These are phyloP conservation scores for Drosophila fungiperda DNA, from an alignment of 2,888 invertebrate species.

Conservation along the genomic window DNA sequence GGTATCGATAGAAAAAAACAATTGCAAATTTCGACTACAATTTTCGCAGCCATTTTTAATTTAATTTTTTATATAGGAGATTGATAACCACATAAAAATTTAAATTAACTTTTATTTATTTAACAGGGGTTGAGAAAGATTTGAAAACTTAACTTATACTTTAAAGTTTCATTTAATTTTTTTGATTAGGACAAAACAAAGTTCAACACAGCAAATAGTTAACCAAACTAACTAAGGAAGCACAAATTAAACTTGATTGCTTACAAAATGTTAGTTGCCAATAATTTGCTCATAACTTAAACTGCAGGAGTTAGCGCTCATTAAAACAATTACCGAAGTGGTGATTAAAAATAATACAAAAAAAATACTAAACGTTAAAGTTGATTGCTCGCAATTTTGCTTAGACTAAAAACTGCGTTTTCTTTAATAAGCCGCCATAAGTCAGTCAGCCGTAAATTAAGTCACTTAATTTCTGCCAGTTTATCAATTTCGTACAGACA, in stretches of 20 bases:
- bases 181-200: neutral
- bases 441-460: conserved; percentile 21
- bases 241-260: neutral
- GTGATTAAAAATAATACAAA: conserved; percentile 19
- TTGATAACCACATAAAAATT: neutral
- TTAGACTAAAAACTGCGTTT: conserved; percentile 35
- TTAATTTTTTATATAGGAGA: neutral
- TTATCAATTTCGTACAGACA: conserved; percentile 71
- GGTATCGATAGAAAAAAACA: neutral
- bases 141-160: neutral
- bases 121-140: neutral
- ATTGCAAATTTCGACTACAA: neutral
- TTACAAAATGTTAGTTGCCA: conserved; percentile 18
- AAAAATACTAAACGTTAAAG: conserved; percentile 21
- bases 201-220: neutral
- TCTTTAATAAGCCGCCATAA: conserved; percentile 48
- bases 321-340: conserved; percentile 62
- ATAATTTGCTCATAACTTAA: conserved; percentile 31
- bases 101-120: neutral
- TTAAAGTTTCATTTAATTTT: neutral
- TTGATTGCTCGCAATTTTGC: conserved; percentile 26
- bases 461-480: conserved; percentile 67
- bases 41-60: neutral
- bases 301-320: conserved; percentile 49
- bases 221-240: conserved; percentile 6